Evolutionary conservation across 2,797 vertebrate genomes (phyloP).

Genomic region (Crenuchus spilurus): DNA sequence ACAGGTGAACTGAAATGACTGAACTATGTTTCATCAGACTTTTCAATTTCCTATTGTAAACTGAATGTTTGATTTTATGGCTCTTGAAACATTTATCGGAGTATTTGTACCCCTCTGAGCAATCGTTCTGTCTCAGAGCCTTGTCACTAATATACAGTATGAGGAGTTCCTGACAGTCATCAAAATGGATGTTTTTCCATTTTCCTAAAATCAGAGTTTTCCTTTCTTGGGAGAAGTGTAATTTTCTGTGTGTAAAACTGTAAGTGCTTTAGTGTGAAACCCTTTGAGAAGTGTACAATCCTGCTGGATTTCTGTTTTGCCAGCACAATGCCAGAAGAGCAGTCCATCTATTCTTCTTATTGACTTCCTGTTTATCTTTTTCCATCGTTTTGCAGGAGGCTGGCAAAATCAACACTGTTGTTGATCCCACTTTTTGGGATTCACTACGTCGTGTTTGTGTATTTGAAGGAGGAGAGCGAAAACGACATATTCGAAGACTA

Average conservation of each 20-base stretch:
- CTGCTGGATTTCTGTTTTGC: neutral
- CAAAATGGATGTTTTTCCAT: neutral
- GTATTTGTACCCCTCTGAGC: constrained; percentile 7
- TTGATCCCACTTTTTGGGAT: constrained; percentile 92
- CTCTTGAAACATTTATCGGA: constrained; percentile 39
- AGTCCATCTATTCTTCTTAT: neutral
- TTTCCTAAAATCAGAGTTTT: constrained; percentile 9
- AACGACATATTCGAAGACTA: constrained; percentile 70
- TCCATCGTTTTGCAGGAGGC: constrained; percentile 76
- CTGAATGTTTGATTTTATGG: constrained; percentile 34
- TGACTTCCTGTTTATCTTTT: neutral
- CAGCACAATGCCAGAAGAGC: neutral
- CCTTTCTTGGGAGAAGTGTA: neutral
- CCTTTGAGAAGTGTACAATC: neutral
- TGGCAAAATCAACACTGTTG: constrained; percentile 92
- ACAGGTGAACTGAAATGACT: constrained; percentile 23
- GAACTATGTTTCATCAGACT: constrained; percentile 28
- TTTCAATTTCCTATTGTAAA: constrained; percentile 27
- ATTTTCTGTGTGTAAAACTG: neutral
- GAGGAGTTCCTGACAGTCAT: neutral
- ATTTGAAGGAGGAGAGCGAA: constrained; percentile 72
- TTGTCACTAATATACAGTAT: constrained; percentile 13
- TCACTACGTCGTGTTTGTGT: constrained; percentile 91
- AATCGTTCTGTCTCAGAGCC: neutral
- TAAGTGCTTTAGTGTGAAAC: neutral